Conservation (phyloP, 2,797 vertebrate species). For the Apodemus agrarius region DNA sequence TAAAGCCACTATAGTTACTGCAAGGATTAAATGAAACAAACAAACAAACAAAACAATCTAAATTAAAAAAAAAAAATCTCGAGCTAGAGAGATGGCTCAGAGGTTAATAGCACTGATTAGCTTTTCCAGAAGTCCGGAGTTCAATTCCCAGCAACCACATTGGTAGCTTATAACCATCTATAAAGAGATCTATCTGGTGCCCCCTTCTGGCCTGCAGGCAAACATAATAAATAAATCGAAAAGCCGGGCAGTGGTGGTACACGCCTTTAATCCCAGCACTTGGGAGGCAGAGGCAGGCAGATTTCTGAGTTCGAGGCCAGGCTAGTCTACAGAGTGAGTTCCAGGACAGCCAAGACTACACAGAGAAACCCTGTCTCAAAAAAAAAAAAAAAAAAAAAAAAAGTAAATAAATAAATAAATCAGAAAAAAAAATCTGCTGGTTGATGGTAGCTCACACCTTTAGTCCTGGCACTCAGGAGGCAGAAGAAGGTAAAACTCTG, state of each 20-base stretch:
- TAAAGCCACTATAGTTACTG: neutral
- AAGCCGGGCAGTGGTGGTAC: neutral
- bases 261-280: neutral
- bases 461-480: neutral
- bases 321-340: neutral
- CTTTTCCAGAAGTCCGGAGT: neutral
- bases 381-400: too few species aligned
- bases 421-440: neutral
- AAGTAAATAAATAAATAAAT: too few species aligned
- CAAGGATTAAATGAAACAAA: constrained; percentile 24
- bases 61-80: neutral
- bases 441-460: neutral
- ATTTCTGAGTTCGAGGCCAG: neutral
- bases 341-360: neutral
- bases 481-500: neutral
- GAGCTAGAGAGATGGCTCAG: too few species aligned
- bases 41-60: neutral
- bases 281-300: neutral
- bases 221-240: neutral
- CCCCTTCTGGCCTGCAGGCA: neutral
- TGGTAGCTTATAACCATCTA: neutral
- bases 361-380: too few species aligned
- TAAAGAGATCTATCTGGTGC: neutral
- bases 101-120: neutral
- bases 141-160: neutral